Conservation (phyloP, 2,888 invertebrate genomes). For the Mycalesis mineus region DNA sequence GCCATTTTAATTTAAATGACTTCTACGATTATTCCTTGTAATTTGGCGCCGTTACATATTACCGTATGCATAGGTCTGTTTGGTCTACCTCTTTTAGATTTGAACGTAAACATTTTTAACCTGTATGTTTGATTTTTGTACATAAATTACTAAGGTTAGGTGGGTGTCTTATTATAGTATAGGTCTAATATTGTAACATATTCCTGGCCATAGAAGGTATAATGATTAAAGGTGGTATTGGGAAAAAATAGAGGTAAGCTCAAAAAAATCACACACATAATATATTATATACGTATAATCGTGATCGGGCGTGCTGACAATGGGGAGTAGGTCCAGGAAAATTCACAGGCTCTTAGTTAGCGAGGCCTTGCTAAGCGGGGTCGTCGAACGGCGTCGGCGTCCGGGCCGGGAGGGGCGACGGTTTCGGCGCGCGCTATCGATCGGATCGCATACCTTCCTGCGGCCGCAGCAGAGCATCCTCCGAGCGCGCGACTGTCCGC, state of each 20-base stretch:
- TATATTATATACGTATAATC: not conserved
- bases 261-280: constrained; percentile 3
- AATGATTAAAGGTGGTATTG: no score
- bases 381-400: constrained; percentile 73
- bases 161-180: no score
- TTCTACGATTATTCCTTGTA: not conserved
- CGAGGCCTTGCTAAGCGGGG: constrained; percentile 62
- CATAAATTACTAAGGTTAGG: no score
- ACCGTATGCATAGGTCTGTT: no score
- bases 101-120: no score
- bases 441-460: constrained; percentile 87
- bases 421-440: constrained; percentile 76
- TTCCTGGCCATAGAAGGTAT: no score
- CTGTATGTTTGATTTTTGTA: no score
- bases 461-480: constrained; percentile 97
- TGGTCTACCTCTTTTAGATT: no score
- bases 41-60: not conserved
- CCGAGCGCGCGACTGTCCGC: constrained; percentile 84
- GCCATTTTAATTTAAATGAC: not conserved
- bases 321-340: constrained; percentile 28
- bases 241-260: not conserved
- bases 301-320: constrained; percentile 10
- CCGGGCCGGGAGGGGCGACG: constrained; percentile 73
- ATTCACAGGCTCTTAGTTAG: constrained; percentile 44
- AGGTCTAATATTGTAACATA: no score